Evolutionary conservation across 1,140 invertebrate genomes (phyloP).

Genomic region (Nylanderia fulva): DNA sequence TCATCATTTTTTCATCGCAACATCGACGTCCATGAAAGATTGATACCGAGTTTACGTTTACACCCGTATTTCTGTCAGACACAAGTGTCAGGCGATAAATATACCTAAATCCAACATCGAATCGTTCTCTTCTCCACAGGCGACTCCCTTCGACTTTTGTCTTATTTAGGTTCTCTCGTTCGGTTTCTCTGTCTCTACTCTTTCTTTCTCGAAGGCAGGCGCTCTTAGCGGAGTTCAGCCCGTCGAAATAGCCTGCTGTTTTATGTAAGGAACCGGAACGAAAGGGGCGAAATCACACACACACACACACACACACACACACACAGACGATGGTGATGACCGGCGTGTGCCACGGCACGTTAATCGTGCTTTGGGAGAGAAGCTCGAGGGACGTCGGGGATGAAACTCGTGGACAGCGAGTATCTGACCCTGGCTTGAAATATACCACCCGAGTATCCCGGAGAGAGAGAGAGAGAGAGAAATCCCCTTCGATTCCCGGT

Average conservation of each 20-base stretch:
- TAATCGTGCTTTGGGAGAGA: constrained; percentile 47
- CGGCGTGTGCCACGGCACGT: constrained; percentile 42
- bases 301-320: no score
- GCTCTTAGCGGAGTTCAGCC: neutral
- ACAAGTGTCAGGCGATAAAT: neutral
- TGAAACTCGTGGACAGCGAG: constrained; percentile 27
- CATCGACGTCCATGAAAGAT: neutral
- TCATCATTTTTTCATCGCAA: neutral
- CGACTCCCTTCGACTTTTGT: neutral
- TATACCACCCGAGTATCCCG: constrained; percentile 15
- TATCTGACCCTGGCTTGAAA: constrained; percentile 22
- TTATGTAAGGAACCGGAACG: neutral
- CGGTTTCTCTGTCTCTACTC: no score
- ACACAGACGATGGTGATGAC: neutral
- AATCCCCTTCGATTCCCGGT: neutral
- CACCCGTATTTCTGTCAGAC: neutral
- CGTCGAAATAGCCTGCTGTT: neutral
- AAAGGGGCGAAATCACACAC: neutral
- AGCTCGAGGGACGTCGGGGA: constrained; percentile 22
- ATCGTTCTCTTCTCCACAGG: neutral
- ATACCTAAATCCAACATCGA: neutral
- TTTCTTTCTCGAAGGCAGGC: neutral
- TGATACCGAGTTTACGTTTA: neutral
- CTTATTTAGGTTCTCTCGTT: no score
- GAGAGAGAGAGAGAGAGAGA: neutral